Base-by-base conservation (phyloP, 2,888 invertebrate genomes). In the Drosophila ochracea region DNA sequence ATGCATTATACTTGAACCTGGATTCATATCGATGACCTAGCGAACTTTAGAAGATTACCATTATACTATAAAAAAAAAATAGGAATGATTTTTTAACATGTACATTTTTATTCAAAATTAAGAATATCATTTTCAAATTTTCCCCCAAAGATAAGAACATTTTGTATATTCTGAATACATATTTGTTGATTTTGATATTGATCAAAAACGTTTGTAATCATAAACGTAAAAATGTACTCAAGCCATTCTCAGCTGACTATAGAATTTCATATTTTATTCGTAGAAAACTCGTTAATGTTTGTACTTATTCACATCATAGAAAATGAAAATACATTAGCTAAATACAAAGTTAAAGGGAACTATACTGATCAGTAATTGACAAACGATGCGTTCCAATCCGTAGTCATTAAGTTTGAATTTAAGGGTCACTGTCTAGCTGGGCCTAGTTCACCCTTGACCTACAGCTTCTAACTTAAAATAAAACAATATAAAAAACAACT, bases 91-190 rank as follows among this genome's bases (percentile, higher is more conserved):
- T 37, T 28, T 19, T 11, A 19, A 55, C 35, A 55, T 55, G 35
- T 55, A 35, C 25, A 55, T 25, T 55, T 33, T 37, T 55, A 37
- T 55, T 55, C 2, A 55, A 28, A 55, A 37, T 37, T 55, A 28
- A 4, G 19, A 2, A 55, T 19, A 19, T 28, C 1, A 37, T 37
- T 25, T 50, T 19, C 4, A 50, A 50, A 50, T 19, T 28, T 28
- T 10, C 19, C 3, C 3, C 19, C 19, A 28, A 25, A 28, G 10
- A 19, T 19, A 50, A 28, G 28, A 28, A 50, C 5, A 50, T 50
- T 28, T 50, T 19, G 28, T 11, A 19, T 19, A 50, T 10, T 55
- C 19, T 16, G 35, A 55, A 37, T 55, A 55, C 11, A 19, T 37
- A n/a, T 28, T 28, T 28, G 11, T 37, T 1, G 16, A 21, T 21